Base-by-base conservation (phyloP, 2,888 invertebrate species). In the Athrips mouffetella region DNA sequence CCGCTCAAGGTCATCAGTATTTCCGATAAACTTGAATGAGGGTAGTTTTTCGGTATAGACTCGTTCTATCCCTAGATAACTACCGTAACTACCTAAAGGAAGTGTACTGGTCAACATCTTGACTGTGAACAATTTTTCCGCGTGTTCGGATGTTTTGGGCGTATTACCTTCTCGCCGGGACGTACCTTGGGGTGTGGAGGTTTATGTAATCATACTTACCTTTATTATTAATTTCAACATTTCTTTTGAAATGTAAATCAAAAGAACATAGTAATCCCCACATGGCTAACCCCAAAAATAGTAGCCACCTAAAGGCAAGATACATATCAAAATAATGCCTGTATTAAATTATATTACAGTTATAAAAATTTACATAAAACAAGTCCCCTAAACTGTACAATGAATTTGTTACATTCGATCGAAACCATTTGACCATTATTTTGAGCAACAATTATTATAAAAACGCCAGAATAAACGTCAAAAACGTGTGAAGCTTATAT, bases 251-350 rank as follows among this genome's bases (percentile, higher is more conserved):
- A 51, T 57, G 62, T 8, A 67, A 21, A 51, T 84, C 76, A 39
- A 74, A 46, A 40, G 58, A 51, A 53, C 85, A 85, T 61, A 80
- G 69, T 7, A 66, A 60, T 46, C 78, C 20, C 87, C 87, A 87
- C 85, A 84, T 80, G 20, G 58, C 52, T 4, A 78, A 48, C 23
- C 71, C 59, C 55, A 87, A 59, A 29, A 73, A 65, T 30, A 76
- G 31, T 10, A 88, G 71, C 85, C 85, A 88, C 70, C 72, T 85
- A 46, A 82, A 73, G 40, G 87, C 87, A 63, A 88, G 81, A 63
- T 86, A 87, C 87, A 88, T 85, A 10, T 6, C 8, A 42, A 42
- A 20, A 13, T 20, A 30, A 45, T 50, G 4, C 20, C 21, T 37
- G 4, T 8, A 18, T 15, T 35, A 16, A 1, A 18, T 35, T 35